Percentiles rank a stretch among this genome's conserved stretches.
Evolutionary conservation across 2,888 invertebrate genomes (phyloP).

Genomic region (Agrenia bidenticulata): DNA sequence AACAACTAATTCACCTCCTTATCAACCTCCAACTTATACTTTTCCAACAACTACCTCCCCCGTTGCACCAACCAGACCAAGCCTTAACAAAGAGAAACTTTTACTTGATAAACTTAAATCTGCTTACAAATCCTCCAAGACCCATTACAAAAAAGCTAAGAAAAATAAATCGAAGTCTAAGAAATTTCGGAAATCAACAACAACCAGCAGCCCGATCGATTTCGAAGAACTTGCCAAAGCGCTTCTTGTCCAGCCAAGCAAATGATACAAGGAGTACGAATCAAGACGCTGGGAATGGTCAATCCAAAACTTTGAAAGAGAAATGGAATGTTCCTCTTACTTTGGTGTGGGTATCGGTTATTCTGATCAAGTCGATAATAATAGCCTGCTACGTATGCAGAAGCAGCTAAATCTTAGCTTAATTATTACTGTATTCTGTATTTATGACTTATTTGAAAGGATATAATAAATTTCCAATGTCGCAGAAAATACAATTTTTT

Average conservation of each 20-base stretch:
- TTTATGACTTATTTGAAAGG: too few species aligned
- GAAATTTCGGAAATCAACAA: conserved; percentile 21
- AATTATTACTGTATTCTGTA: too few species aligned
- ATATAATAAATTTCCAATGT: too few species aligned
- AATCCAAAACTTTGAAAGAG: background rate
- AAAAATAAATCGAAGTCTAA: conserved; percentile 13
- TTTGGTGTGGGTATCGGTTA: conserved; percentile 2
- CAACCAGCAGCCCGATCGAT: conserved; percentile 36
- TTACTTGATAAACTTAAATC: conserved; percentile 18
- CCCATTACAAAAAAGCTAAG: background rate
- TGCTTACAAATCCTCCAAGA: background rate
- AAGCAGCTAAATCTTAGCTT: too few species aligned
- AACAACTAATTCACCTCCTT: conserved; percentile 19
- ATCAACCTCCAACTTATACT: conserved; percentile 5
- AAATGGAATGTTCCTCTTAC: background rate
- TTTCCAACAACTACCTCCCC: conserved; percentile 13
- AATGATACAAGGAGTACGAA: background rate
- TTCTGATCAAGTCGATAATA: conserved; percentile 4
- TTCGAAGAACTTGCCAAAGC: conserved; percentile 44
- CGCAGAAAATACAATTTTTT: too few species aligned
- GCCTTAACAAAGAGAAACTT: conserved; percentile 9
- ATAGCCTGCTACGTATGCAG: conserved; percentile 2
- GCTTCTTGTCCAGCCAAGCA: conserved; percentile 25
- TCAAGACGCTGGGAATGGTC: background rate
- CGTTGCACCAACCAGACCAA: background rate